Conservation (phyloP, 2,888 invertebrate genomes). For the Stramonita haemastoma region DNA sequence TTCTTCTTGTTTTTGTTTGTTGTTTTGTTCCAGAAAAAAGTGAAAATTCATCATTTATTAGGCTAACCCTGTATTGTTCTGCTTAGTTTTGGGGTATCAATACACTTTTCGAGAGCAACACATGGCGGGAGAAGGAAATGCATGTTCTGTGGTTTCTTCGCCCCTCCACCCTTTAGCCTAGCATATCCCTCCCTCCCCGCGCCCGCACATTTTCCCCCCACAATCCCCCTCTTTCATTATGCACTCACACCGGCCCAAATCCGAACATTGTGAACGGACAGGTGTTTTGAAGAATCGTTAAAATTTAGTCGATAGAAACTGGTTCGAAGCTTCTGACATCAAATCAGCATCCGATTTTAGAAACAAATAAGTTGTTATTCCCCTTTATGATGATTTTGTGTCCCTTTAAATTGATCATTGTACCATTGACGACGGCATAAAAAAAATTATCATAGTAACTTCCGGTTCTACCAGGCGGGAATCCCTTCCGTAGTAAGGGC, state of each 20-base stretch:
- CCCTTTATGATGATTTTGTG: neutral
- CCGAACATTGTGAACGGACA: neutral
- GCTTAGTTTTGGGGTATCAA: too few species aligned
- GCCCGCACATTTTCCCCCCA: neutral
- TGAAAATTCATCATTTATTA: too few species aligned
- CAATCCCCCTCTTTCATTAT: constrained; percentile 13
- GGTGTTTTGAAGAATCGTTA: constrained; percentile 1
- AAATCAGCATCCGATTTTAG: neutral
- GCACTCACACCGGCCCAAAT: constrained; percentile 7
- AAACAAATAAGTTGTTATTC: neutral
- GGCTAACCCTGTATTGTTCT: too few species aligned
- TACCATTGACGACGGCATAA: constrained; percentile 21
- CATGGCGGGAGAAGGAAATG: too few species aligned
- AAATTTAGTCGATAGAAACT: neutral
- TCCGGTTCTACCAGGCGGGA: constrained; percentile 55
- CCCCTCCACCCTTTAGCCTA: too few species aligned
- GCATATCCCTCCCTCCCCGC: neutral
- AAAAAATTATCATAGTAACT: constrained; percentile 44
- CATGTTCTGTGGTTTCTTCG: too few species aligned
- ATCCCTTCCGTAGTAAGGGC: constrained; percentile 55
- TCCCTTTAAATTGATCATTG: neutral
- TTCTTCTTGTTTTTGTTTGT: too few species aligned
- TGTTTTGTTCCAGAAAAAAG: too few species aligned
- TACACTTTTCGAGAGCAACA: too few species aligned
- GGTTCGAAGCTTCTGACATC: neutral